Base-by-base conservation (phyloP, 2,888 invertebrate species). In the Nebria salina region DNA sequence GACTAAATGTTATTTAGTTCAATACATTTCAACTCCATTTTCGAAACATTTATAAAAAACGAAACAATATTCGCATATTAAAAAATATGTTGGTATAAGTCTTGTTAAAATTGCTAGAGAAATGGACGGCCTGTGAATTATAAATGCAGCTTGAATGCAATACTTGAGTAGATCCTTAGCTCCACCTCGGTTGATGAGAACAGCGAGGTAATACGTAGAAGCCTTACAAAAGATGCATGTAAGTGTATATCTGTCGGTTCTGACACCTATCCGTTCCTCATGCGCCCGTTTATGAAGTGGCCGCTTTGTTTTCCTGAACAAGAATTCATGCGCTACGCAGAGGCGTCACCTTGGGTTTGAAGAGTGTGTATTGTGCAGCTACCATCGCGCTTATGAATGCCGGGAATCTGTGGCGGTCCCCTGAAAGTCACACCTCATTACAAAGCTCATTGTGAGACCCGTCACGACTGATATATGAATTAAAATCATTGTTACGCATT, bases 341-440 rank as follows among this genome's bases (percentile, higher is more conserved):
- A 20, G 26, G 54, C 70, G 68, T 68, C 68, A 15, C 76, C 20
- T 15, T 41, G 66, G n/a, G 42, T 42, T 66, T 65, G 41, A 66
- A 68, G 34, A 41, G 76, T 13, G 34, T 68, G 26, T 26, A 76
- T 76, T 76, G 76, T 76, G n/a, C 76, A 34, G 70, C 13, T 26
- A 34, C 25, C 11, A 3, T 26, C 70, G 66, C 7, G 65, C 34
- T n/a, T 66, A 66, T 66, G 70, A 70, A 70, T 70, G 54, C 54
- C 54, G 7, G 65, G 15, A 11, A 76, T 66, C 68, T 6, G 76
- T 76, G 76, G 25, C 65, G 65, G 76, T 76, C 76, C 68, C 6
- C 65, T 76, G 76, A 76, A 76, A 76, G 76, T 76, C 76, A 76
- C 68, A 76, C 76, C 76, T 76, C 76, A 76, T 76, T 76, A 76